phyloP scores from a whole-genome alignment of 2,113 vertebrate species.

The Plotosus lineatus region DNA sequence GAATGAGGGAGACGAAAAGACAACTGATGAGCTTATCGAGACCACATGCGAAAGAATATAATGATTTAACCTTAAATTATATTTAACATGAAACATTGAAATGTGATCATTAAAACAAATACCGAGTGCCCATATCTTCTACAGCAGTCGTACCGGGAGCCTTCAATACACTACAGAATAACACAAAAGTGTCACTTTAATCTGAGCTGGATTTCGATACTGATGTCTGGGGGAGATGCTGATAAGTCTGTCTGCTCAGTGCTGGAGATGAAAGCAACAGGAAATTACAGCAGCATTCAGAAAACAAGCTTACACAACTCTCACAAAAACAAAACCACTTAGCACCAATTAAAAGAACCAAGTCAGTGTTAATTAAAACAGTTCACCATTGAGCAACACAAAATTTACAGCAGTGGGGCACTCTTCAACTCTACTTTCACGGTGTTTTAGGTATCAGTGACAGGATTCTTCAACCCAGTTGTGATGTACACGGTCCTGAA shows the following conservation, averaged over 20 bases:
- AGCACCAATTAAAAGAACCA: not conserved
- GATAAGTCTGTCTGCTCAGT: not conserved
- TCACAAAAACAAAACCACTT: not conserved
- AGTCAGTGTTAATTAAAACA: not conserved
- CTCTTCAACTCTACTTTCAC: not conserved
- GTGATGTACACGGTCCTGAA: not conserved
- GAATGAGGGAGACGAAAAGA: no score
- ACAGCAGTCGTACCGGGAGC: not conserved
- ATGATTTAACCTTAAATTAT: not conserved
- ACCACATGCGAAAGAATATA: not conserved
- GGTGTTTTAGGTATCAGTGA: not conserved
- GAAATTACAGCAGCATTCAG: conserved; percentile 33
- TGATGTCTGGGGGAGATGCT: conserved; percentile 37
- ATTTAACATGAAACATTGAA: no score
- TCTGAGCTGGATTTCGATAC: not conserved
- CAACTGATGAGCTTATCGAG: not conserved
- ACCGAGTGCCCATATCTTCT: not conserved
- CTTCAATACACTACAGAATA: not conserved
- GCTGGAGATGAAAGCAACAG: not conserved
- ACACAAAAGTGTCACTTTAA: not conserved
- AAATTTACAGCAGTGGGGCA: not conserved
- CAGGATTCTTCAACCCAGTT: not conserved
- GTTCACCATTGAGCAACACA: not conserved
- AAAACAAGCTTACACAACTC: not conserved
- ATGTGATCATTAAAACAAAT: not conserved